These are phyloP conservation scores for Lepidurus arcticus DNA, from an alignment of 1,140 invertebrate genomes.

Conservation along the genomic window DNA sequence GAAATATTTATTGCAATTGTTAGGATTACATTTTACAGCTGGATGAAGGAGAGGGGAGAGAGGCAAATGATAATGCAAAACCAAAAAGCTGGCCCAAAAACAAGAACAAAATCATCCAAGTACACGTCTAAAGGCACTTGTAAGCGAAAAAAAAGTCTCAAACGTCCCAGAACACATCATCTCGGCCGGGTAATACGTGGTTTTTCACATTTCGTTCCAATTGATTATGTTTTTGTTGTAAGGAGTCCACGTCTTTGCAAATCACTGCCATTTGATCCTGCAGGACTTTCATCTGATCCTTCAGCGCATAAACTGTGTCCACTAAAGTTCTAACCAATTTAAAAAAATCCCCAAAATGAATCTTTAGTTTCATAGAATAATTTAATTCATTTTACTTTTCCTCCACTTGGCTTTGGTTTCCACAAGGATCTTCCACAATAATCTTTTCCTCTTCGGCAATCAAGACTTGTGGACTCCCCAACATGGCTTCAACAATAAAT, in stretches of 20 bases:
- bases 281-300: slow-evolving; percentile 57
- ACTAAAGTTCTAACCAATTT: slow-evolving; percentile 53
- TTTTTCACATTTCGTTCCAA: slow-evolving; percentile 13
- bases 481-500: slow-evolving; percentile 36
- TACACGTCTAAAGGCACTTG: background rate
- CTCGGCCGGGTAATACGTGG: background rate
- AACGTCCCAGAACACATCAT: background rate
- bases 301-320: slow-evolving; percentile 62
- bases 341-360: background rate
- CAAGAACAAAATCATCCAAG: too few relatives aligned
- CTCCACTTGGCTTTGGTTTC: slow-evolving; percentile 47
- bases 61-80: too few relatives aligned
- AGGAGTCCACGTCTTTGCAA: slow-evolving; percentile 45
- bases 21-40: too few relatives aligned
- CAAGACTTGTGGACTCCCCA: slow-evolving; percentile 49
- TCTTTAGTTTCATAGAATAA: background rate
- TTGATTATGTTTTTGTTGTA: slow-evolving; percentile 24
- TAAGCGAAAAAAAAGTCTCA: background rate
- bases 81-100: too few relatives aligned
- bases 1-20: too few relatives aligned
- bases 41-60: too few relatives aligned
- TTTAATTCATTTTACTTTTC: slow-evolving; percentile 47
- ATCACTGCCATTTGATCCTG: slow-evolving; percentile 49
- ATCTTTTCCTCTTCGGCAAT: slow-evolving; percentile 58
- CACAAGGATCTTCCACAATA: slow-evolving; percentile 50